Conservation (phyloP, 2,797 vertebrate genomes). For the Acanthopagrus latus region DNA sequence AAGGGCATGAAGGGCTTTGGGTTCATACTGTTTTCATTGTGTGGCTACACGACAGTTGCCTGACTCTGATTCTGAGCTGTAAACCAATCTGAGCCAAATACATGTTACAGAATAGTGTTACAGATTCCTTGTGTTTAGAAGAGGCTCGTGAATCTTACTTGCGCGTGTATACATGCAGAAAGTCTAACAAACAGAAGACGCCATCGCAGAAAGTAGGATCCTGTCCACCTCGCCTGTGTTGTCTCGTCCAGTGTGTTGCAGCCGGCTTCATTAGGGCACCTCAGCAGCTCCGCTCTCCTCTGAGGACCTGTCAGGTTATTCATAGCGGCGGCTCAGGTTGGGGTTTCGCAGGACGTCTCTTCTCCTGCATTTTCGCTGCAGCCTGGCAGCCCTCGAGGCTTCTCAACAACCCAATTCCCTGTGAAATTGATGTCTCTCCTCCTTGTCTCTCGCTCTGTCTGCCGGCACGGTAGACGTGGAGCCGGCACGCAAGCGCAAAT, state of each 20-base stretch:
- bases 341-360: slow-evolving; percentile 52
- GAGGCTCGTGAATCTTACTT: background rate
- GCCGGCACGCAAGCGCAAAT: slow-evolving; percentile 24
- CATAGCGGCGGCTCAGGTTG: slow-evolving; percentile 71
- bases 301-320: slow-evolving; percentile 77
- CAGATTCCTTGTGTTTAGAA: background rate
- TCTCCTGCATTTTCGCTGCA: slow-evolving; percentile 56
- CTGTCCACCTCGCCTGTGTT: slow-evolving; percentile 10
- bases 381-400: slow-evolving; percentile 49
- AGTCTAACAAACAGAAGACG: slow-evolving; percentile 17
- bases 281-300: slow-evolving; percentile 58
- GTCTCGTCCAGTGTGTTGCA: slow-evolving; percentile 52
- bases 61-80: slow-evolving; percentile 2
- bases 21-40: slow-evolving; percentile 6
- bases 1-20: slow-evolving; percentile 48
- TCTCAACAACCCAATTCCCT: slow-evolving; percentile 62
- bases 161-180: slow-evolving; percentile 10
- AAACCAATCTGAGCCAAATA: background rate
- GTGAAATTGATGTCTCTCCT: slow-evolving; percentile 36
- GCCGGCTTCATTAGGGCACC: slow-evolving; percentile 67
- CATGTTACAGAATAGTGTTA: background rate
- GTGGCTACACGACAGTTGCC: background rate
- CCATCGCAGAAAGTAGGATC: background rate
- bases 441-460: slow-evolving; percentile 22
- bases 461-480: slow-evolving; percentile 8